These are phyloP conservation scores for Zaprionus lachaisei DNA, from an alignment of 1,140 invertebrate genomes.

Conservation along the genomic window DNA sequence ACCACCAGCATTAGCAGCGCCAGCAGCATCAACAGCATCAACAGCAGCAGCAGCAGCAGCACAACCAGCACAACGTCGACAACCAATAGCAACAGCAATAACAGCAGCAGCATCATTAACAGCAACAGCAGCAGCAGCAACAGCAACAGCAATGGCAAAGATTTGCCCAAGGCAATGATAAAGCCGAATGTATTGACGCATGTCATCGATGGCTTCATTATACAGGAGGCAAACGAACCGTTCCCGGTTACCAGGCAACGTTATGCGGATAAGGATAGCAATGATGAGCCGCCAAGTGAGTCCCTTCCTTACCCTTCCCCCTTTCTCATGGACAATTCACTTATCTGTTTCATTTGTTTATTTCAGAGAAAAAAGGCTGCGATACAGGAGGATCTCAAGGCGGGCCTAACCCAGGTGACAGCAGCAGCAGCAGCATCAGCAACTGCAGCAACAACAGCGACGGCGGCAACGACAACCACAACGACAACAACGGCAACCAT, in stretches of 20 bases:
- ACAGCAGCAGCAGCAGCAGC: constrained; percentile 61
- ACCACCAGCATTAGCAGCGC: constrained; percentile 58
- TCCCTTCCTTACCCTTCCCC: constrained; percentile 4
- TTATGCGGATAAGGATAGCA: constrained; percentile 85
- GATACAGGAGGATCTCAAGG: constrained; percentile 71
- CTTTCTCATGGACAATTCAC: background rate
- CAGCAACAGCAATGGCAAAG: constrained; percentile 85
- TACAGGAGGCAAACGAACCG: constrained; percentile 96
- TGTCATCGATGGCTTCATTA: constrained; percentile 98
- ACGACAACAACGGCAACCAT: background rate
- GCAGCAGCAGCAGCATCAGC: constrained; percentile 5
- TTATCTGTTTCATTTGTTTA: background rate
- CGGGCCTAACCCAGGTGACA: constrained; percentile 12
- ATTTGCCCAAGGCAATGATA: constrained; percentile 95
- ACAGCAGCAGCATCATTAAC: constrained; percentile 25
- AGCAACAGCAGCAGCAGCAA: constrained; percentile 17
- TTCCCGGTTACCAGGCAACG: constrained; percentile 92
- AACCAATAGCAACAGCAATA: constrained; percentile 33
- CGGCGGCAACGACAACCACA: background rate
- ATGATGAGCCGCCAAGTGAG: constrained; percentile 89
- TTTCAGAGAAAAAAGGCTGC: constrained; percentile 83
- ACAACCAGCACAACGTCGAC: constrained; percentile 60
- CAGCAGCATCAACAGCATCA: constrained; percentile 60
- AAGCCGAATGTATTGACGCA: constrained; percentile 98
- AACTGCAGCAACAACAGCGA: background rate